Conservation (phyloP, 2,797 vertebrate species). For the Lates japonicus region DNA sequence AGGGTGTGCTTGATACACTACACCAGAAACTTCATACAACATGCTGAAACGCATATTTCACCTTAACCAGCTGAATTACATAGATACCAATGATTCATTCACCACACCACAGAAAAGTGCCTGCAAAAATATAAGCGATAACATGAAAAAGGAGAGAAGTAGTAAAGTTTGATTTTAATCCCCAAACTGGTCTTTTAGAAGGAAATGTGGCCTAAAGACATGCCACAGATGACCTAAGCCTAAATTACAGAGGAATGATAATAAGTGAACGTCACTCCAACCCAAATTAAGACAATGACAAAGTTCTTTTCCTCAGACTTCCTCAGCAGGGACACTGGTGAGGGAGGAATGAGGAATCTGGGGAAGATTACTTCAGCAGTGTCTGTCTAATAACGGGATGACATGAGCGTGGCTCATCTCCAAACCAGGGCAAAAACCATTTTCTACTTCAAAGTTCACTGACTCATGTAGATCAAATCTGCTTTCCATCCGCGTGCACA, state of each 20-base stretch:
- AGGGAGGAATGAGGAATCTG: slow-evolving; percentile 52
- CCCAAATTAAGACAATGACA: slow-evolving; percentile 42
- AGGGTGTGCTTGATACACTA: not conserved
- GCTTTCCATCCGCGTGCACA: slow-evolving; percentile 40
- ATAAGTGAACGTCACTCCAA: slow-evolving; percentile 32
- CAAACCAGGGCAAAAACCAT: slow-evolving; percentile 64
- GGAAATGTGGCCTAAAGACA: slow-evolving; percentile 21
- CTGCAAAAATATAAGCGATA: not conserved
- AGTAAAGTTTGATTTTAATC: not conserved
- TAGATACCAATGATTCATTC: slow-evolving; percentile 2
- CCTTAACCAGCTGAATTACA: not conserved
- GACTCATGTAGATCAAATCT: slow-evolving; percentile 67
- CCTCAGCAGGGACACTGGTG: slow-evolving; percentile 18
- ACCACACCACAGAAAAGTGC: not conserved
- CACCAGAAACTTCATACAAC: not conserved
- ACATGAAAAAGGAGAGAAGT: not conserved
- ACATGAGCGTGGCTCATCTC: slow-evolving; percentile 64
- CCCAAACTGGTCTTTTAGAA: not conserved
- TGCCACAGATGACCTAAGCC: slow-evolving; percentile 34
- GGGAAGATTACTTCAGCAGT: slow-evolving; percentile 23
- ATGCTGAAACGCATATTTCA: not conserved
- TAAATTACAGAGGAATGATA: slow-evolving; percentile 47
- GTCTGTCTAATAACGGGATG: slow-evolving; percentile 59
- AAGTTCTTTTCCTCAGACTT: slow-evolving; percentile 28
- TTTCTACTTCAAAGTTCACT: slow-evolving; percentile 72